Evolutionary conservation across 2,113 vertebrate species (phyloP).

Genomic region (Bos javanicus): DNA sequence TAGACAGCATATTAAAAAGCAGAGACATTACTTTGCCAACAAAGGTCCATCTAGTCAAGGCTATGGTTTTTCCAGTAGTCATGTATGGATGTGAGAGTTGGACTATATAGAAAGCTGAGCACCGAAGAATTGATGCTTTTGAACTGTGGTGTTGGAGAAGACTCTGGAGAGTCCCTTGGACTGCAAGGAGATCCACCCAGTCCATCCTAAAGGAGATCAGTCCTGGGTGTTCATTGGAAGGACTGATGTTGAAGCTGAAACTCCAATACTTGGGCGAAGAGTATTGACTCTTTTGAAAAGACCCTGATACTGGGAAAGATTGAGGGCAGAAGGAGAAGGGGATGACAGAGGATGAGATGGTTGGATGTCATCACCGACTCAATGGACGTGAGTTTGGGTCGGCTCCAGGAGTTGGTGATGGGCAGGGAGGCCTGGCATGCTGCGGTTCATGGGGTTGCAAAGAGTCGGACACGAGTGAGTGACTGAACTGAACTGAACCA

Average conservation of each 20-base stretch:
- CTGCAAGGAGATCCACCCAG: neutral
- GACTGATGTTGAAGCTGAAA: neutral
- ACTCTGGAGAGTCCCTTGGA: neutral
- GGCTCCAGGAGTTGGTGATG: neutral
- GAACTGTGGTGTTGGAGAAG: neutral
- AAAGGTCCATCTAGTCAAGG: neutral
- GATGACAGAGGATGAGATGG: neutral
- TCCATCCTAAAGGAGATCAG: neutral
- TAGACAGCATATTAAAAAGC: neutral
- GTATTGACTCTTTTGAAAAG: neutral
- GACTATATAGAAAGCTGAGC: neutral
- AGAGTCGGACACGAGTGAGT: neutral
- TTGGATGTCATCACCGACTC: neutral
- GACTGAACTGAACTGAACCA: neutral
- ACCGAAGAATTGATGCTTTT: neutral
- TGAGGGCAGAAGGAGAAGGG: neutral
- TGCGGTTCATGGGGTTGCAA: rapidly evolving
- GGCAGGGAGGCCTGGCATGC: neutral
- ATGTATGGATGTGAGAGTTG: neutral
- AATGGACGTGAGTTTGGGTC: neutral
- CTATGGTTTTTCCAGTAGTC: neutral
- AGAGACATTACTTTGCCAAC: neutral
- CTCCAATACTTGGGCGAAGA: neutral
- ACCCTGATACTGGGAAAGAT: neutral
- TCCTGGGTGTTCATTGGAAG: neutral